Base-by-base conservation (phyloP, 2,113 vertebrate genomes). In the Aegithalos caudatus region DNA sequence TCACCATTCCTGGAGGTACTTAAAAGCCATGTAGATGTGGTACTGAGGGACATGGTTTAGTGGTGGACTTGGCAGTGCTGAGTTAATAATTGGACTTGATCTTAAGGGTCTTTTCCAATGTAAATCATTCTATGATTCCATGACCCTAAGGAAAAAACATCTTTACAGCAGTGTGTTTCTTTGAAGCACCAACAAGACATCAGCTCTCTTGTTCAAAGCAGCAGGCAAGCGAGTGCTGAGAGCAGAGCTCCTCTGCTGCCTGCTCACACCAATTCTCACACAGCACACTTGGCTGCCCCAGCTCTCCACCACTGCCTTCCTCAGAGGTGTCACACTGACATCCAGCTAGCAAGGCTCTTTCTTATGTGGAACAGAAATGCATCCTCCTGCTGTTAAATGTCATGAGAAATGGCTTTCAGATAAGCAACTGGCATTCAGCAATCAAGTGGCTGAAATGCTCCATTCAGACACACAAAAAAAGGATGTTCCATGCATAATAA, bases 391-490 rank as follows among this genome's bases (percentile, higher is more conserved):
- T 94, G 90, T 40, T 92, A 90, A 84, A 61, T 42, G 67, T 81
- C 74, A 62, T 38, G 80, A 93, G 53, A 95, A 96, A 95, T 83
- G 72, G 66, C 64, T 60, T 88, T 94, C 71, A 42, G 51, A 81
- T 72, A 66, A 81, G 72, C 82, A 90, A 86, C 71, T 57, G 73
- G 61, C 67, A 62, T 90, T 95, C 77, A 47, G 64, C 53, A 90
- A 93, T 92, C 88, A 88, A 88, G 44, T 33, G 47, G 25, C 48
- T 88, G 40, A 76, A 92, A 74, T 33, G 60, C 35, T 93, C 76
- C 87, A 48, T 88, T 86, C 91, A 60, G 72, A 77, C 50, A 76
- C 38, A 73, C 3, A 40, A 91, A 70, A 83, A 92, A 84, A 73
- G 22, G 44, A 84, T 70, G 54, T 83, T 95, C 44, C 60, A 33